Base-by-base conservation (phyloP, 92 coral and sea anemone species). In the Palythoa heliodiscus region DNA sequence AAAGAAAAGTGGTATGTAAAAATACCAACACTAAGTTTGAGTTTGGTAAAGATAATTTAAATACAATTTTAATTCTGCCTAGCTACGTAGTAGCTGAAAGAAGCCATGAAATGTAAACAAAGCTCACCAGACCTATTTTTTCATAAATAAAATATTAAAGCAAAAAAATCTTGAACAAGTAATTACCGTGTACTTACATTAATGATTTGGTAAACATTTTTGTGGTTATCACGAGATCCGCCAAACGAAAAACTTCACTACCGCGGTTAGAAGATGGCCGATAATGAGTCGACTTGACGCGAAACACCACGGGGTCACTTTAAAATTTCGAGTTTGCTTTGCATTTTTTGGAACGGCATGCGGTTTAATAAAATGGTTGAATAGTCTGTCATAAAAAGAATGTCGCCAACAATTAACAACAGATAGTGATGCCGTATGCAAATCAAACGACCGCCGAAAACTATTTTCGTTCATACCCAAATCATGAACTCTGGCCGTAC, bases 241-340 rank as follows among this genome's bases (percentile, higher is more conserved):
- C n/a, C 7, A 4, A 20, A 63, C 69, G 11, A 17, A 7, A 43
- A 7, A 43, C 22, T 63, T n/a, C 61, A 63, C 1, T 63, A 7
- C 22, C 19, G 25, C 23, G 7, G 24, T 10, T 1, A 6, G 23
- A 63, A 63, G 19, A 63, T 63, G 24, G 23, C 69, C 29, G 69
- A n/a, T n/a, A n/a, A 61, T 52, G 29, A 39, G n/a, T 17, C 11
- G 6, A 43, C 19, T 2, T n/a, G 71, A 12, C 39, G 24, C 20
- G 11, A 61, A 40, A 57, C 23, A 24, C 78, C 37, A 54, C 52
- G 53, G 71, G 19, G 37, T 61, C 53, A 39, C 47, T 78, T 38
- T 78, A 78, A 78, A 38, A n/a, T 78, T 78, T 78, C 71, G 55
- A 14, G 80, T 23, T 38, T 78, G 37, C 61, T 78, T 78, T 78